Percentiles rank a stretch among this genome's conserved stretches.
phyloP scores from a whole-genome alignment of 2,888 invertebrate genomes.

The Gymnoscelis rufifasciata region DNA sequence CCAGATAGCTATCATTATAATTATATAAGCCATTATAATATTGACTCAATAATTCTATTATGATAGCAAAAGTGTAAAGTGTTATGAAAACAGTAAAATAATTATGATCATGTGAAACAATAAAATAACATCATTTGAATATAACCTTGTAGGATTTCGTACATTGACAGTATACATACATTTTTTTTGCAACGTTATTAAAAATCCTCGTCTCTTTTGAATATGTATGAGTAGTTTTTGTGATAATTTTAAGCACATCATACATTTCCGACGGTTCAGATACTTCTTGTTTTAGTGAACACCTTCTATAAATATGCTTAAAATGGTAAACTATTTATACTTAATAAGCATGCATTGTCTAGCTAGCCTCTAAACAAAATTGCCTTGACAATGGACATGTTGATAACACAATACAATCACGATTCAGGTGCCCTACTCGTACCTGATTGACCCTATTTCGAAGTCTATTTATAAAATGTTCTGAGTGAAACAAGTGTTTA shows the following conservation, averaged over 20 bases:
- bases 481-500: too few species aligned
- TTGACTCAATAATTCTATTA: too few species aligned
- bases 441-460: constrained; percentile 13
- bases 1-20: too few species aligned
- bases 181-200: constrained; percentile 12
- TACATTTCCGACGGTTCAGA: background rate
- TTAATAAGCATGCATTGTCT: too few species aligned
- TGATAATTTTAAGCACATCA: background rate
- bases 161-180: constrained; percentile 15
- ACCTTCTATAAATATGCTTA: too few species aligned
- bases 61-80: too few species aligned
- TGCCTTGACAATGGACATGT: constrained; percentile 15
- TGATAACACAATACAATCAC: constrained; percentile 14
- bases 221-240: constrained; percentile 17
- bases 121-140: background rate
- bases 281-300: too few species aligned
- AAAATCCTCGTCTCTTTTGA: constrained; percentile 10
- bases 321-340: too few species aligned
- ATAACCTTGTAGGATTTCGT: constrained; percentile 16
- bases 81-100: background rate
- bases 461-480: too few species aligned
- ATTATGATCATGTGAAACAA: background rate
- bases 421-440: constrained; percentile 14
- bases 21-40: too few species aligned
- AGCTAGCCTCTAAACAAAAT: background rate